phyloP scores from a whole-genome alignment of 2,113 vertebrate genomes.

The Tragulus kanchil region DNA sequence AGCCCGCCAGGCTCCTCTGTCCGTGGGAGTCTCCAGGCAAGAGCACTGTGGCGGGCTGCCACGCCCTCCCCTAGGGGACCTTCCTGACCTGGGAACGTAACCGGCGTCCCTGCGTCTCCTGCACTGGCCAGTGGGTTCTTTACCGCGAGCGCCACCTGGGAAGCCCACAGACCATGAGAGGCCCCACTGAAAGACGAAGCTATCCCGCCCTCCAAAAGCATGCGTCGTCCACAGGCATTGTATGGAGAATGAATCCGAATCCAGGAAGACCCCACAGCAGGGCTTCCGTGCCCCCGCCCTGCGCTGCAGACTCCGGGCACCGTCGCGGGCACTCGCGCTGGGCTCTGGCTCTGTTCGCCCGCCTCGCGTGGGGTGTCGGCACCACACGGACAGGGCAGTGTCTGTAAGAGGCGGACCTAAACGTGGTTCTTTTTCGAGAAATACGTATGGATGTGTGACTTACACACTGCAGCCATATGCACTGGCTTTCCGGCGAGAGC shows the following conservation, averaged over 20 bases:
- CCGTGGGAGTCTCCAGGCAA: not conserved
- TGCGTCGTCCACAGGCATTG: slow-evolving; percentile 58
- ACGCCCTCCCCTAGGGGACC: not conserved
- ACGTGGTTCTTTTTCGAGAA: not conserved
- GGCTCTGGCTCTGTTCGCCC: not conserved
- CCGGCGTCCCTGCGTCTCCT: not conserved
- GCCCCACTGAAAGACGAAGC: slow-evolving; percentile 67
- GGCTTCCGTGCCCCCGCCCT: fast-evolving
- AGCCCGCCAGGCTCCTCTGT: not conserved
- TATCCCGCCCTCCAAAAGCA: slow-evolving; percentile 43
- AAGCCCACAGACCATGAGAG: not conserved
- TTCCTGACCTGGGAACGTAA: not conserved
- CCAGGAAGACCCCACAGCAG: not conserved
- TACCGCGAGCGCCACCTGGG: not conserved
- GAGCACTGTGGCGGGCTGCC: not conserved
- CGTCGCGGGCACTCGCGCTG: not conserved
- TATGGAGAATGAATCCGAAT: not conserved
- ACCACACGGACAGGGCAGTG: fast-evolving
- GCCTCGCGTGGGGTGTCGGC: fast-evolving
- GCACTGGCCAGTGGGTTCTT: not conserved
- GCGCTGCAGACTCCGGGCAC: not conserved
- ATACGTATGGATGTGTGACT: fast-evolving
- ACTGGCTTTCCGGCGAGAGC: not conserved
- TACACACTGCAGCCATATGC: fast-evolving
- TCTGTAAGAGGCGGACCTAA: fast-evolving